Evolutionary conservation across 2,113 vertebrate species (phyloP).

Genomic region (Cynopterus brachyotis): DNA sequence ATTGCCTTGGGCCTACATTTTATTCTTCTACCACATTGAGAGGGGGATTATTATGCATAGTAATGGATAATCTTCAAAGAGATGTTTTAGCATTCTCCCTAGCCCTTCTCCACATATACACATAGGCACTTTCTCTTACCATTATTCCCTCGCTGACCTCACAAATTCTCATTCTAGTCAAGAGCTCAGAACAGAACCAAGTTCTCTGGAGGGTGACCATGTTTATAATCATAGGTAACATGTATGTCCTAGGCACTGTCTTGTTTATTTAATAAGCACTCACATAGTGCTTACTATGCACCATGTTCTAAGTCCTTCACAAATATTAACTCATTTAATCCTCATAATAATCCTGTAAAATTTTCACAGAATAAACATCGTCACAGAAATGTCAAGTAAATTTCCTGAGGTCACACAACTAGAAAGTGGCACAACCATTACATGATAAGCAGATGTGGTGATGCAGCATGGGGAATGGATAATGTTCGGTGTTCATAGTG

Average conservation of each 20-base stretch:
- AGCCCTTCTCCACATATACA: background rate
- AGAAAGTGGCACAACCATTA: background rate
- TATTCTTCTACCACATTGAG: conserved; percentile 1
- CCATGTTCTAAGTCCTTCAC: background rate
- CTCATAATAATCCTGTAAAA: background rate
- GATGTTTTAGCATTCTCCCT: background rate
- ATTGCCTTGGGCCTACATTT: conserved; percentile 44
- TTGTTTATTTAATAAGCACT: background rate
- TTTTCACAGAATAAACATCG: background rate
- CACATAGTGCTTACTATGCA: background rate
- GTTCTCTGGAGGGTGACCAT: background rate
- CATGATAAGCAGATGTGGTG: background rate
- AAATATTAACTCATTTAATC: background rate
- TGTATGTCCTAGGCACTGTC: background rate
- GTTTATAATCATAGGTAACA: background rate
- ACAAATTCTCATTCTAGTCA: background rate
- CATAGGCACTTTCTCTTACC: background rate
- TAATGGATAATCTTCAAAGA: conserved; percentile 49
- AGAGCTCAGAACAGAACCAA: background rate
- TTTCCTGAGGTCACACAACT: background rate
- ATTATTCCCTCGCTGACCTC: background rate
- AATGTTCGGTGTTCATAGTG: background rate
- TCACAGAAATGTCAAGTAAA: background rate
- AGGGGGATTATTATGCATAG: background rate
- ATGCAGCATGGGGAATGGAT: background rate